Evolutionary conservation across 2,113 vertebrate genomes (phyloP).

Genomic region (Eolophus roseicapilla): DNA sequence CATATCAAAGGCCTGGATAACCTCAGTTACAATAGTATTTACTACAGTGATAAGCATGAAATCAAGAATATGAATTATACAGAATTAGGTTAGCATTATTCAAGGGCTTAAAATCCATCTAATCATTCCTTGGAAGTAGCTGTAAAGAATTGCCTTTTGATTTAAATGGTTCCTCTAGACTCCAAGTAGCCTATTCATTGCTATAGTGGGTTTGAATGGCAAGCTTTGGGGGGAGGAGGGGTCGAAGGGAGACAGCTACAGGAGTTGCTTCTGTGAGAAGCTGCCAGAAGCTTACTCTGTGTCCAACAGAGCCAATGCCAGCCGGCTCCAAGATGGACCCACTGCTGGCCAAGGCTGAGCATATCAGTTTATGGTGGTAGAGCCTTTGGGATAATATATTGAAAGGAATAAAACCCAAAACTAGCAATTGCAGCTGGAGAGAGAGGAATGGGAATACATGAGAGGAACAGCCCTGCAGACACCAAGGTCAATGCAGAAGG

Average conservation of each 20-base stretch:
- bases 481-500: neutral
- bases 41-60: neutral
- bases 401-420: too few relatives aligned
- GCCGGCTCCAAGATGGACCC: neutral
- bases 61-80: neutral
- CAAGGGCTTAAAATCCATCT: neutral
- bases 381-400: neutral
- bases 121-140: neutral
- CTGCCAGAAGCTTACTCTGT: neutral
- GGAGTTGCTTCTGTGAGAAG: neutral
- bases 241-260: neutral
- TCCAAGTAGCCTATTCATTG: neutral
- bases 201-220: neutral
- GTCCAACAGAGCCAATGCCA: too few relatives aligned
- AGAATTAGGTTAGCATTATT: neutral
- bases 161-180: neutral
- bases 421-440: neutral
- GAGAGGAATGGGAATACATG: neutral
- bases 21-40: neutral
- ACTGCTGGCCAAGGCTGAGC: neutral
- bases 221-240: neutral
- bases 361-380: neutral
- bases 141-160: neutral
- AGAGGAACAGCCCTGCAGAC: neutral
- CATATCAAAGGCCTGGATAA: neutral